A percentile compares a stretch with the other conserved stretches of the same genome.
These are phyloP conservation scores for Criorhina ranunculi DNA, from an alignment of 2,888 invertebrate species.

Conservation along the genomic window DNA sequence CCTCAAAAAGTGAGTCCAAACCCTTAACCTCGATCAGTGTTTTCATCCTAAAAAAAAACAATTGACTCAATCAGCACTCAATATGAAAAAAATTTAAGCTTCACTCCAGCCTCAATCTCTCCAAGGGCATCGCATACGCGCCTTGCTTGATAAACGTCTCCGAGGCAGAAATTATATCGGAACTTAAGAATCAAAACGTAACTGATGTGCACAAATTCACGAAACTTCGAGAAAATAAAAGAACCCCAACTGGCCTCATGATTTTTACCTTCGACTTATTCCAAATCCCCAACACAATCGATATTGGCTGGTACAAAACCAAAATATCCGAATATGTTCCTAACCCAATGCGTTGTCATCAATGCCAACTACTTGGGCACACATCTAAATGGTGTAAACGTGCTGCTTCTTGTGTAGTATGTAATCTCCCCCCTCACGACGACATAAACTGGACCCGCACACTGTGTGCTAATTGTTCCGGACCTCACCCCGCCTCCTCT, in stretches of 20 bases:
- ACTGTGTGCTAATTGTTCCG: constrained; percentile 31
- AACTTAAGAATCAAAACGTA: constrained; percentile 29
- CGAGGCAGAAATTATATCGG: constrained; percentile 34
- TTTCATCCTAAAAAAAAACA: constrained; percentile 36
- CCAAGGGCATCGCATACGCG: constrained; percentile 38
- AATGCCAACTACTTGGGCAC: constrained; percentile 41
- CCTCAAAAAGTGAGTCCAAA: constrained; percentile 24
- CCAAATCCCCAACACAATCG: constrained; percentile 16
- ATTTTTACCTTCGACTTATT: too few species aligned
- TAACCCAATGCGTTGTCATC: constrained; percentile 34
- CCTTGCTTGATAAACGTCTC: too few species aligned
- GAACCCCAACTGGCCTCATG: constrained; percentile 23
- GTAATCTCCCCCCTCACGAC: too few species aligned
- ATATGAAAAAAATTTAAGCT: constrained; percentile 44
- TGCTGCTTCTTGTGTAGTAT: constrained; percentile 17
- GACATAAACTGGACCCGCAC: too few species aligned
- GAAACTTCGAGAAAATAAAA: neutral
- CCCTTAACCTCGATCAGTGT: constrained; percentile 40
- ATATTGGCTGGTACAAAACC: constrained; percentile 42
- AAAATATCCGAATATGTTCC: constrained; percentile 44
- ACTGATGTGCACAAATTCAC: constrained; percentile 39
- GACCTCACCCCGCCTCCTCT: constrained; percentile 29
- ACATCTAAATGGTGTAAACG: constrained; percentile 33
- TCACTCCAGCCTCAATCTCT: too few species aligned
- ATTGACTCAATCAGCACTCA: constrained; percentile 24